Evolutionary conservation across 2,113 vertebrate species (phyloP), one percentile per base, ranked within the genome.

Genomic region (Calypte anna): DNA sequence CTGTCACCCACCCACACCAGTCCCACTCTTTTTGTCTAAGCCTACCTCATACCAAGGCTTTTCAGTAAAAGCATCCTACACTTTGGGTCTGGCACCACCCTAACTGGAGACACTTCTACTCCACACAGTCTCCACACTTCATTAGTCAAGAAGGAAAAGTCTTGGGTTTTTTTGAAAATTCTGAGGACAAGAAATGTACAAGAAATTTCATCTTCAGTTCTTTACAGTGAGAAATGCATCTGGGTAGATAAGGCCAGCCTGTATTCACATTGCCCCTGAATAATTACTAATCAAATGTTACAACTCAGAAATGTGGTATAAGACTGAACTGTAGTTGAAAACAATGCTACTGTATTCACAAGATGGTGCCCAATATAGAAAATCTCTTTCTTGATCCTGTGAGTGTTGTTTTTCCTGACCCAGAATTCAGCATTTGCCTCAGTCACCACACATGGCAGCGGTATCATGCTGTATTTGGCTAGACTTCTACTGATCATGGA

Each of bases 381-480:
- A 93, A 43, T 55, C 82, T 88, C 83, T 84, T 86, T 58, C 91
- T 86, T 95, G 89, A 91, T 92, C 86, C 77, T 95, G 80, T 84
- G 90, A 91, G 90, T 84, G 84, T 51, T 96, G 74, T 77, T 96
- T 91, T 96, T 96, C 91, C 91, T 95, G 93, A 91, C 91, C 93
- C 86, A 86, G 66, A 86, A 88, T 83, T 92, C 91, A 94, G 46
- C 55, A 70, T 88, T 86, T 0, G 2, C 75, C 69, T 92, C 73
- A 92, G 78, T 72, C 81, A 81, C 61, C 62, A 81, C 22, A 48
- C 69, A 74, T 0, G 0, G 57, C 86, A 93, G 38, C 57, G 80
- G 55, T 59, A 90, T 85, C 75, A 36, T 63, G 55, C 40, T 80
- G 58, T 36, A 43, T 92, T 91, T 95, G 83, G 55, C 73, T 66